These are phyloP conservation scores for Acrocephalus arundinaceus DNA, from an alignment of 2,113 vertebrate genomes.

Conservation along the genomic window DNA sequence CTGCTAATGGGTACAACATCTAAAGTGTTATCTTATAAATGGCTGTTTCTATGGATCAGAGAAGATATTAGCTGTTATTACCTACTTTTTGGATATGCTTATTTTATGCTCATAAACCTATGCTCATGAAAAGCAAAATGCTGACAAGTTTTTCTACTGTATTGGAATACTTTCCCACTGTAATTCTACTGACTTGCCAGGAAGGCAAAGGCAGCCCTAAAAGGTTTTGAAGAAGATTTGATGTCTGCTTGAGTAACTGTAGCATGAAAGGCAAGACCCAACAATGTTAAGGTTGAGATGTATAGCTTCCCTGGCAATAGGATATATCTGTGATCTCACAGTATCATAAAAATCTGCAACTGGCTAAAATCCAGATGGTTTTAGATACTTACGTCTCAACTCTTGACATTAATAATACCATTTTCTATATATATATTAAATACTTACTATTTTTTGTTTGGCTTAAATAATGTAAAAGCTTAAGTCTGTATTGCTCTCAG, in stretches of 20 bases:
- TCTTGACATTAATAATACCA: background rate
- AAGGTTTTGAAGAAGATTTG: background rate
- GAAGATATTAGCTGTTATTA: background rate
- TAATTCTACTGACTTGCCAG: background rate
- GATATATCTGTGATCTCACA: background rate
- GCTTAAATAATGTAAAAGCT: background rate
- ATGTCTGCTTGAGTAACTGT: background rate
- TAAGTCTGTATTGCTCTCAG: background rate
- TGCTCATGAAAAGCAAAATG: background rate
- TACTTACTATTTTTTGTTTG: background rate
- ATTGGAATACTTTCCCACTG: background rate
- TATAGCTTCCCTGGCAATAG: background rate
- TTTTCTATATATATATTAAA: background rate
- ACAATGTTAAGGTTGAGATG: background rate
- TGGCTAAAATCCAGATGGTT: background rate
- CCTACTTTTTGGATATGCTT: background rate
- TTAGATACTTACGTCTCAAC: background rate
- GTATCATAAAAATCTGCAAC: background rate
- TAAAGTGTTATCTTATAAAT: background rate
- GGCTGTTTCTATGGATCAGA: background rate
- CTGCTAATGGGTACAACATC: background rate
- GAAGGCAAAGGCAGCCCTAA: background rate
- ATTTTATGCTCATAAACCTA: background rate
- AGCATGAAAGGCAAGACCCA: background rate
- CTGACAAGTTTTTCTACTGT: background rate